A percentile compares a stretch with the other conserved stretches of the same genome.
Conservation (phyloP, 1,140 invertebrate genomes). For the Drosophila hydei region DNA sequence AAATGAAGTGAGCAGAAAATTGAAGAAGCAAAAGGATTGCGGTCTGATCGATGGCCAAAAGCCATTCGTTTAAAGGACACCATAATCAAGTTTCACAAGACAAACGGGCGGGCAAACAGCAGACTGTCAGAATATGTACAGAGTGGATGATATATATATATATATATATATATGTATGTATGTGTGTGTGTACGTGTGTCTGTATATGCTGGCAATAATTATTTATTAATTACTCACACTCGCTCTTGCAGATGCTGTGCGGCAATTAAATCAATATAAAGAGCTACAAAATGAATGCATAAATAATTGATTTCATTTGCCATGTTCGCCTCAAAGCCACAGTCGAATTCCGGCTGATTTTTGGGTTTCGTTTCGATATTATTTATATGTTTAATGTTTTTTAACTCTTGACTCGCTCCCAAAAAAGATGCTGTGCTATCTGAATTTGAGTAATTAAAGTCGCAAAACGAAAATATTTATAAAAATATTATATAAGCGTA, state of each 20-base stretch:
- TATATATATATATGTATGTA: too few relatives aligned
- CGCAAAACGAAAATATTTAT: too few relatives aligned
- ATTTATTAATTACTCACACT: constrained; percentile 76
- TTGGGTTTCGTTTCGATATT: constrained; percentile 16
- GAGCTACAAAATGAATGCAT: constrained; percentile 69
- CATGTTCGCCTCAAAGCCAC: constrained; percentile 50
- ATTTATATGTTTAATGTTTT: constrained; percentile 17
- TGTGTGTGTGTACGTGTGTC: too few relatives aligned
- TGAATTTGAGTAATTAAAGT: too few relatives aligned
- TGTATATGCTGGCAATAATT: constrained; percentile 52
- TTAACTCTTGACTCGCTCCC: too few relatives aligned
- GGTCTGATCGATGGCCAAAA: constrained; percentile 35
- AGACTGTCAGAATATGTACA: constrained; percentile 50
- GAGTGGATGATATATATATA: not conserved
- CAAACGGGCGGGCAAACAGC: constrained; percentile 35
- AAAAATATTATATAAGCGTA: too few relatives aligned
- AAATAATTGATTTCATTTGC: constrained; percentile 76
- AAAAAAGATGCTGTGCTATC: too few relatives aligned
- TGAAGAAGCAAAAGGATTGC: not conserved
- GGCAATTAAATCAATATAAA: constrained; percentile 70
- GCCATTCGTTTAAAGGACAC: constrained; percentile 58
- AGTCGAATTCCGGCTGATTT: not conserved
- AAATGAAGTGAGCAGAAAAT: not conserved
- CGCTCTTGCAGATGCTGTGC: constrained; percentile 31
- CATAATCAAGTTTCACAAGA: constrained; percentile 52